Evolutionary conservation across 2,113 vertebrate species (phyloP), one percentile per base, ranked within the genome.

Genomic region (Rana temporaria): DNA sequence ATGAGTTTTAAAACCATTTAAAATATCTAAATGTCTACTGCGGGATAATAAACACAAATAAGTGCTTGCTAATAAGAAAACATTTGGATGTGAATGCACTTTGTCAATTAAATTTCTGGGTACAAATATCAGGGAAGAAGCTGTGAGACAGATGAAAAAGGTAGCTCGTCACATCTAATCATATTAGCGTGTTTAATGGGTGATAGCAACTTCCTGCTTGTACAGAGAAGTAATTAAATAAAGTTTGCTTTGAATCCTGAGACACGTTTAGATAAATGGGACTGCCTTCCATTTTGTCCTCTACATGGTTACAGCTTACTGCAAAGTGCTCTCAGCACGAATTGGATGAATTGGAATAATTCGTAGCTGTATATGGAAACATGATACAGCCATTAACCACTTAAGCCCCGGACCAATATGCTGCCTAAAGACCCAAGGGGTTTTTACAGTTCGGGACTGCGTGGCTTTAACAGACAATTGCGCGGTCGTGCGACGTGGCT

Each of bases 81-180:
- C 6, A 26, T 72, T 71, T 57, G 53, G 24, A 34, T 59, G 17
- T 30, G 55, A 72, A 72, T 56, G 26, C 32, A 20, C 48, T 22
- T 5, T 71, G 70, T 32, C 70, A 72, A 75, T 62, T 38, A 75
- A 4, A 32, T 59, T 34, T 18, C 57, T 62, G 72, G 20, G 19
- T 62, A 38, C 15, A 48, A 18, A 60, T 60, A 62, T 34, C 6
- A 17, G 17, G 6, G 57, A 62, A 74, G 56, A 75, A 75, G 56
- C 72, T 62, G 72, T 42, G 72, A 75, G 72, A 53, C 42, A n/a
- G 57, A 75, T 22, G 72, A 75, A 22, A 22, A 62, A 48, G n/a
- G 32, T 74, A 42, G 62, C 18, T 7, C 32, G 42, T 20, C 34
- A 42, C 38, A 6, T 30, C n/a, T 17, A 24, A 63, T 24, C 16